phyloP scores from a whole-genome alignment of 2,797 vertebrate genomes.

The Spinus pinus region DNA sequence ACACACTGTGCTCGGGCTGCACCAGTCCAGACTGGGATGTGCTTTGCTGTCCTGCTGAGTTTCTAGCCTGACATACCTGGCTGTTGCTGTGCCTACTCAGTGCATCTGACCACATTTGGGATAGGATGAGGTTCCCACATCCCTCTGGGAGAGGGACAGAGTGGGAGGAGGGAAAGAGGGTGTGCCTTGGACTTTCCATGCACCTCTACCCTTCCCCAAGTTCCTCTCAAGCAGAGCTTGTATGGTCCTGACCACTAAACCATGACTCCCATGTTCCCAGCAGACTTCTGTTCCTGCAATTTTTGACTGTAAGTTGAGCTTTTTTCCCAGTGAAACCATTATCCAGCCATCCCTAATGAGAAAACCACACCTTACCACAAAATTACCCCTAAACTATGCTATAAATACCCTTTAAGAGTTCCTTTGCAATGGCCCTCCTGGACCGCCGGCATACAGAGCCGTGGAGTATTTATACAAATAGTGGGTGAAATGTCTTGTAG shows the following conservation, averaged over 20 bases:
- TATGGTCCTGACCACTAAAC: background rate
- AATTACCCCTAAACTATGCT: background rate
- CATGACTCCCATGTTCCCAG: background rate
- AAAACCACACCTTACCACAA: background rate
- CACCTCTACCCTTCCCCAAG: background rate
- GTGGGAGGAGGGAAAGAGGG: background rate
- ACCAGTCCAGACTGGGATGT: too few relatives aligned
- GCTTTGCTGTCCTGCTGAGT: background rate
- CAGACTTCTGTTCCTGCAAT: background rate
- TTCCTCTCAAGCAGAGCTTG: background rate
- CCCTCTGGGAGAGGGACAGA: background rate
- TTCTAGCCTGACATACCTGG: background rate
- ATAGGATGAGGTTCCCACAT: background rate
- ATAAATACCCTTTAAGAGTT: background rate
- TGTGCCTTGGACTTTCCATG: background rate
- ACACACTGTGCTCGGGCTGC: rapidly evolving
- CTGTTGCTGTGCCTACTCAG: background rate
- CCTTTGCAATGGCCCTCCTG: background rate
- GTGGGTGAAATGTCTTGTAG: background rate
- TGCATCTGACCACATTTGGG: background rate
- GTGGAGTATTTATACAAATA: background rate
- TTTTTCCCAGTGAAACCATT: background rate
- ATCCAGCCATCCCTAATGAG: background rate
- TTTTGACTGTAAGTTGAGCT: background rate
- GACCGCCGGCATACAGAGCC: rapidly evolving